Evolutionary conservation across 2,888 invertebrate genomes (phyloP).

Genomic region (Cylindroiulus punctatus): DNA sequence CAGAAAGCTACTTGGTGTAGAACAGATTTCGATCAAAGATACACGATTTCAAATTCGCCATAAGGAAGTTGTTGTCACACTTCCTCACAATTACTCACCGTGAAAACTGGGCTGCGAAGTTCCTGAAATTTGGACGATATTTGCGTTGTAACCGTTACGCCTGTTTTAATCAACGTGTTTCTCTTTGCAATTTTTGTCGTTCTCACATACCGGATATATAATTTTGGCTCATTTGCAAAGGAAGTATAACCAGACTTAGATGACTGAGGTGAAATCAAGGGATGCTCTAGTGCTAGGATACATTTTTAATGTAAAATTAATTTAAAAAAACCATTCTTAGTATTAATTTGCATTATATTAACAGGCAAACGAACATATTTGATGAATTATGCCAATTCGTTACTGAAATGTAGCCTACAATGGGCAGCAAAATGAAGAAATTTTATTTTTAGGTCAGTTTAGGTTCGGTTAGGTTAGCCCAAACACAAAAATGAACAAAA

Average conservation of each 20-base stretch:
- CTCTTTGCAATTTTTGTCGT: not conserved
- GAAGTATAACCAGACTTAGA: not conserved
- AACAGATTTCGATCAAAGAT: not conserved
- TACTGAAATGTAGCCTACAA: too few relatives aligned
- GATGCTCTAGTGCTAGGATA: not conserved
- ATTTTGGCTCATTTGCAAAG: not conserved
- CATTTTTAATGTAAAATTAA: not conserved
- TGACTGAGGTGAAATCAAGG: not conserved
- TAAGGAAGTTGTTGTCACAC: not conserved
- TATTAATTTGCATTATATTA: too few relatives aligned
- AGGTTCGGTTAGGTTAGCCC: too few relatives aligned
- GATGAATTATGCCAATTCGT: too few relatives aligned
- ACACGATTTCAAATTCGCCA: not conserved
- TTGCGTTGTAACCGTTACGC: too few relatives aligned
- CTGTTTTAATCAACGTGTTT: not conserved
- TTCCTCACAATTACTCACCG: not conserved
- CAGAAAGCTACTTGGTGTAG: not conserved
- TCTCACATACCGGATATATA: not conserved
- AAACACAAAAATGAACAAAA: too few relatives aligned
- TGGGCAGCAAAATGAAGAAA: too few relatives aligned
- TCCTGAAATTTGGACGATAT: not conserved
- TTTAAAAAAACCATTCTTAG: too few relatives aligned
- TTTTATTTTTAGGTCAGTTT: too few relatives aligned
- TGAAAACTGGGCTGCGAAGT: not conserved
- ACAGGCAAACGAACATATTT: too few relatives aligned